Percentiles rank a stretch among this genome's conserved stretches.
Conservation (phyloP, 2,113 vertebrate species). For the Calyptomena viridis region DNA sequence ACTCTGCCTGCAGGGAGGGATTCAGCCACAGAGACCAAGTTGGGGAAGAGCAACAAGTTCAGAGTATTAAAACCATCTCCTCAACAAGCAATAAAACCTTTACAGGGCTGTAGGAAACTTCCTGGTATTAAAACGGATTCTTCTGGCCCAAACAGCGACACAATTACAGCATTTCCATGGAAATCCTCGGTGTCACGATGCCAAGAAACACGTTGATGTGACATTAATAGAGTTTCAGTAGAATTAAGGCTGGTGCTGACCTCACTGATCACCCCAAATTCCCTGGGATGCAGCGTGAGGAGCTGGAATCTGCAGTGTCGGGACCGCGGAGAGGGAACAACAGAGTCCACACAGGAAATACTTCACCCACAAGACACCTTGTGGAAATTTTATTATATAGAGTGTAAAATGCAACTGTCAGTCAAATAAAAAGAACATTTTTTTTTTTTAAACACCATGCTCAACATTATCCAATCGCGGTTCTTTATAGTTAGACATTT, state of each 20-base stretch:
- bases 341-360: not conserved
- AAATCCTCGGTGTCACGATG: not conserved
- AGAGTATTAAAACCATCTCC: not conserved
- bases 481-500: constrained; percentile 82
- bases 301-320: not conserved
- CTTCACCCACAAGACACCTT: constrained; percentile 78
- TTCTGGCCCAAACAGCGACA: fast-evolving
- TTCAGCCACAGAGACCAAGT: not conserved
- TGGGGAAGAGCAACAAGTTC: not conserved
- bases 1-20: fast-evolving
- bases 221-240: fast-evolving
- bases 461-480: constrained; percentile 70
- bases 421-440: constrained; percentile 87
- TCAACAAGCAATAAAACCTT: fast-evolving
- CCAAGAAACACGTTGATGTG: fast-evolving
- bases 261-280: not conserved
- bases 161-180: fast-evolving
- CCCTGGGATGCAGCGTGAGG: fast-evolving
- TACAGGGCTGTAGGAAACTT: not conserved
- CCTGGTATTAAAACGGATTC: fast-evolving
- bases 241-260: not conserved
- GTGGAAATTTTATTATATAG: constrained; percentile 90
- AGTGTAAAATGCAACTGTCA: constrained; percentile 87
- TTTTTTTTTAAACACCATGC: constrained; percentile 78
- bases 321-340: not conserved